Conservation (phyloP, 2,888 invertebrate genomes). For the Sympetrum striolatum region DNA sequence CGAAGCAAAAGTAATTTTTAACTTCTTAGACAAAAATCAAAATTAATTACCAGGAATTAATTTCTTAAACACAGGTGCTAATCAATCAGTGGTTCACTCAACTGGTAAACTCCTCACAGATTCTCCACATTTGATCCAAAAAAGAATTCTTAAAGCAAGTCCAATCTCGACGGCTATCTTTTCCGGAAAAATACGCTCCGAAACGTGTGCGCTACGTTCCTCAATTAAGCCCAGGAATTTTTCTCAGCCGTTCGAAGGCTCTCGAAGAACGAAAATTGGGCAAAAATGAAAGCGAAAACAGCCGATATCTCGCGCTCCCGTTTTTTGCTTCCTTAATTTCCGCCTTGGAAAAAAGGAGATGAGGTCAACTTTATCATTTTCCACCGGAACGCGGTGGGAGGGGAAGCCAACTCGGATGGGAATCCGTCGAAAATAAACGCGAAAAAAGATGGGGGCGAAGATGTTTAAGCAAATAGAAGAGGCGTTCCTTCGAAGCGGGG, state of each 20-base stretch:
- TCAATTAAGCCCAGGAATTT: background rate
- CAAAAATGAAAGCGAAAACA: background rate
- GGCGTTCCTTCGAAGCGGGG: background rate
- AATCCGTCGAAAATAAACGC: conserved; percentile 1
- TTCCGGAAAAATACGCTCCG: too few species aligned
- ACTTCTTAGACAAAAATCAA: too few species aligned
- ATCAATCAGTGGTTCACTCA: too few species aligned
- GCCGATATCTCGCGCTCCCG: background rate
- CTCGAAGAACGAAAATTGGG: background rate
- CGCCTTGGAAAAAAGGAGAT: background rate
- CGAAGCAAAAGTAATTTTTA: too few species aligned
- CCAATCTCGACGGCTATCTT: too few species aligned
- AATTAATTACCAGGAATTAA: too few species aligned
- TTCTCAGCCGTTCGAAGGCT: background rate
- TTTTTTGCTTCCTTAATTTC: background rate
- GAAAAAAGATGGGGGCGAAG: background rate
- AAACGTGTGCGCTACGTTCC: background rate
- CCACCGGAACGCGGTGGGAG: background rate
- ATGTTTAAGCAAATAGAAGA: background rate
- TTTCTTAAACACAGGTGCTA: too few species aligned
- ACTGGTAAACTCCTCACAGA: too few species aligned
- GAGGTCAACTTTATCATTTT: background rate
- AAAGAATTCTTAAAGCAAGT: too few species aligned
- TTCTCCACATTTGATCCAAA: too few species aligned
- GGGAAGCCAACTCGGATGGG: background rate